phyloP scores from a whole-genome alignment of 2,797 vertebrate species.

The Mus minutoides region DNA sequence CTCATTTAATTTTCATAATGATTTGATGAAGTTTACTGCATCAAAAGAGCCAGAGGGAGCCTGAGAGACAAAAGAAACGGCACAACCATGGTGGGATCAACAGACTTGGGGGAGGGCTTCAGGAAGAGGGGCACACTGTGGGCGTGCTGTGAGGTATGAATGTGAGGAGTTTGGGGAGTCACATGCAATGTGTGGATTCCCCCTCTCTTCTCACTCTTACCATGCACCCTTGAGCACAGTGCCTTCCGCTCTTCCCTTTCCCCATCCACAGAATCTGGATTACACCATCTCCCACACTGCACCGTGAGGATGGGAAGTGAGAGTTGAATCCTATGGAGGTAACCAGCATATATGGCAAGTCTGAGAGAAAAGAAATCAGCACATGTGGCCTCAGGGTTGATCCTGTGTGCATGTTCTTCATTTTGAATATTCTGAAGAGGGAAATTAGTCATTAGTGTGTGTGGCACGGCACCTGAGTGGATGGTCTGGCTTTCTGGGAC shows the following conservation, averaged over 20 bases:
- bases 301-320: not conserved
- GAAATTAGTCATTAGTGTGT: not conserved
- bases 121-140: not conserved
- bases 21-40: not conserved
- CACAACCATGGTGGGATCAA: not conserved
- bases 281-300: not conserved
- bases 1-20: not conserved
- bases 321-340: not conserved
- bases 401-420: not conserved
- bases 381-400: not conserved
- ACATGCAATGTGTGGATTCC: fast-evolving
- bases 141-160: not conserved
- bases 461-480: not conserved
- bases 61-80: not conserved
- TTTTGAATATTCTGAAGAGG: not conserved
- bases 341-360: not conserved
- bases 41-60: not conserved
- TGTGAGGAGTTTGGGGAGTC: not conserved
- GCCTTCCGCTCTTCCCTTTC: slow-evolving; percentile 13
- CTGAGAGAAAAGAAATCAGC: not conserved
- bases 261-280: not conserved
- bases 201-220: not conserved
- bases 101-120: not conserved
- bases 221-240: no score
- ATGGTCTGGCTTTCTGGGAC: not conserved